Conservation (phyloP, 2,113 vertebrate genomes). For the Ptilonorhynchus violaceus region DNA sequence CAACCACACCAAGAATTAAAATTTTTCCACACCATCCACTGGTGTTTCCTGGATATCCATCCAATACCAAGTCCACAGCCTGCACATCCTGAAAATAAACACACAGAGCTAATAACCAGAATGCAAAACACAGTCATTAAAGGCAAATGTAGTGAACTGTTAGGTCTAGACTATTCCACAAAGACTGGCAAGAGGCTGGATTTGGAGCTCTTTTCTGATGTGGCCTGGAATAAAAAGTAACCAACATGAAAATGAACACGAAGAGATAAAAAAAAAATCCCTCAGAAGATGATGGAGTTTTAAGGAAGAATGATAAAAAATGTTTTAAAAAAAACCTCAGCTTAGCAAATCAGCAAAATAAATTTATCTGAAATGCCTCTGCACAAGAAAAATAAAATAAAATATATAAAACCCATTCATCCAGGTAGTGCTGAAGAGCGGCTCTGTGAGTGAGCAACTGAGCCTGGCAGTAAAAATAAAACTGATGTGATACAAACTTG, state of each 20-base stretch:
- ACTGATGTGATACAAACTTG: not conserved
- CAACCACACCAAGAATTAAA: not conserved
- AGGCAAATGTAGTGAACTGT: not conserved
- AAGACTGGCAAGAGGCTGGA: not conserved
- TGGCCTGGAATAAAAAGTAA: not conserved
- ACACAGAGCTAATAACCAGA: not conserved
- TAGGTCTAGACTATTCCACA: not conserved
- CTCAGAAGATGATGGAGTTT: not conserved
- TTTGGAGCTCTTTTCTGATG: not conserved
- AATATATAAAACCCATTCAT: not conserved
- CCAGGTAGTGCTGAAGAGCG: not conserved
- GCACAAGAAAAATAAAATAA: not conserved
- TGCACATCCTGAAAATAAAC: not conserved
- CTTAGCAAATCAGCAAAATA: not conserved
- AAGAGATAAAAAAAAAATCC: not conserved
- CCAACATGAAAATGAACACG: not conserved
- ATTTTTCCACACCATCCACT: not conserved
- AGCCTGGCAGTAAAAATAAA: not conserved
- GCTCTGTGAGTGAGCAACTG: not conserved
- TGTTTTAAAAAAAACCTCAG: not conserved
- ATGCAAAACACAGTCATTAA: not conserved
- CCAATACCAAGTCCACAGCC: not conserved
- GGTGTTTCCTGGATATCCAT: not conserved
- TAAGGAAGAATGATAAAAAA: not conserved
- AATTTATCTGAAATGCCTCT: not conserved